phyloP scores from a whole-genome alignment of 2,888 invertebrate genomes.

The Tipula vernalis region DNA sequence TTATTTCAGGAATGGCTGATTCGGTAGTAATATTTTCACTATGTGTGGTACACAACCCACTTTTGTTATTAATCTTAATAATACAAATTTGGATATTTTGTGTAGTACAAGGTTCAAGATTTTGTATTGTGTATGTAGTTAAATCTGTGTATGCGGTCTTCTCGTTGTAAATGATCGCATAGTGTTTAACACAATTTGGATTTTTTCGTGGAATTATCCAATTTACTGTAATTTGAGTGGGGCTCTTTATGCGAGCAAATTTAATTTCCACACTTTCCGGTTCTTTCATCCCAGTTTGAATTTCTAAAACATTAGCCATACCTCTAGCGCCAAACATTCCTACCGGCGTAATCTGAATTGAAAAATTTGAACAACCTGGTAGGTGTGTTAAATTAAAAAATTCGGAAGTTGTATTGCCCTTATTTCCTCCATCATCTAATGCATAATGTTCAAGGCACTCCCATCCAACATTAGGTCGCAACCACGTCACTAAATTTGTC shows the following conservation, averaged over 20 bases:
- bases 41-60: neutral
- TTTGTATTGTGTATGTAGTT: neutral
- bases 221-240: neutral
- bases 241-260: neutral
- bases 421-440: neutral
- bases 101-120: neutral
- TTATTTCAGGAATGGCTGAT: neutral
- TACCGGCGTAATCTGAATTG: neutral
- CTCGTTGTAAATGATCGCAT: neutral
- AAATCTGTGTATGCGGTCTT: neutral
- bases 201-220: neutral
- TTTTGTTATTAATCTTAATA: neutral
- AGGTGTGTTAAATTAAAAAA: neutral
- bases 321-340: neutral
- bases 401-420: neutral
- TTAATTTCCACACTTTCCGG: neutral
- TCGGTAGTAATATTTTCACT: neutral
- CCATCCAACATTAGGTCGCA: neutral
- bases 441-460: neutral
- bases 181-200: neutral
- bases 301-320: neutral
- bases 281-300: neutral
- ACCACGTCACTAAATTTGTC: neutral
- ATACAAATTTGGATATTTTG: neutral
- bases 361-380: neutral